Conservation (phyloP, 1,140 invertebrate species). For the Drosophila grimshawi region DNA sequence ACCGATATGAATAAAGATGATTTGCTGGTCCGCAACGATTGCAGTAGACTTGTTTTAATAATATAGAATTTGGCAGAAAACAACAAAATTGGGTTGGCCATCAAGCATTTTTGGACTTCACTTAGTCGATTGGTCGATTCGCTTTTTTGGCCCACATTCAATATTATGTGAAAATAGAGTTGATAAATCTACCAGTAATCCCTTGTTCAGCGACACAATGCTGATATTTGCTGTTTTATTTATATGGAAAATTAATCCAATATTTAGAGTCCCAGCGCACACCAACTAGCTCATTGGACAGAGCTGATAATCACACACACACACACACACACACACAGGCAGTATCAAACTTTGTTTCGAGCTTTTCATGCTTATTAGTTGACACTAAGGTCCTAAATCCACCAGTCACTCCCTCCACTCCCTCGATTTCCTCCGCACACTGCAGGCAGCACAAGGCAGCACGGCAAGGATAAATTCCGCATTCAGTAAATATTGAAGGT, state of each 20-base stretch:
- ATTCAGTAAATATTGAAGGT: conserved; percentile 41
- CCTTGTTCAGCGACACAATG: background rate
- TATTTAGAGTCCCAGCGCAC: conserved; percentile 2
- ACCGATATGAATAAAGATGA: too few species aligned
- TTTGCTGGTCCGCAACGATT: too few species aligned
- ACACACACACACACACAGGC: background rate
- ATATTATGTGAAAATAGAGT: too few species aligned
- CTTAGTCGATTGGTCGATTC: too few species aligned
- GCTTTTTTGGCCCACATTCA: too few species aligned
- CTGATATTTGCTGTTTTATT: background rate
- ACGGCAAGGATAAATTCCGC: conserved; percentile 38
- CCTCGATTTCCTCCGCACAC: conserved; percentile 5
- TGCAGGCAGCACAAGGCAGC: conserved; percentile 1
- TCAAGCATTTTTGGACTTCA: too few species aligned
- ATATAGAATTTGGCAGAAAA: too few species aligned
- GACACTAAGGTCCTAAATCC: conserved; percentile 31
- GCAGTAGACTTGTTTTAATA: too few species aligned
- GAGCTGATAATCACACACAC: conserved; percentile 1
- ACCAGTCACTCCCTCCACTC: conserved; percentile 19
- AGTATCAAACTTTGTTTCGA: conserved; percentile 11
- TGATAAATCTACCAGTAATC: background rate
- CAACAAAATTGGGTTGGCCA: too few species aligned
- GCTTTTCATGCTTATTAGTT: conserved; percentile 42
- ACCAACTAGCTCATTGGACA: conserved; percentile 36
- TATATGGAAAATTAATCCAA: background rate